phyloP scores from a whole-genome alignment of 2,888 invertebrate species.

The Spodoptera exigua region DNA sequence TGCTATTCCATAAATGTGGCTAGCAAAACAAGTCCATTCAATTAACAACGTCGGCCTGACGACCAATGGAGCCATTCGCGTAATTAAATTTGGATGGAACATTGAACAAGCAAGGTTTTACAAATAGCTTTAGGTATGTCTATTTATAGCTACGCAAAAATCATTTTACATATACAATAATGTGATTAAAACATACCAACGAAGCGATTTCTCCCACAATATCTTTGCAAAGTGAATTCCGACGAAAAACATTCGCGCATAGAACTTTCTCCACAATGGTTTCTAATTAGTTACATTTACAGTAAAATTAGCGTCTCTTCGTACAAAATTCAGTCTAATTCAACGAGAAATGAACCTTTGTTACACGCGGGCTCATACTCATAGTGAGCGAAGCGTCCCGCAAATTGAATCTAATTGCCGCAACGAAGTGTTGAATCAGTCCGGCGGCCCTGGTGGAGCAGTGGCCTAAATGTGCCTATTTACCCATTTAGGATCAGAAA shows the following conservation, averaged over 20 bases:
- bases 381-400: constrained; percentile 75
- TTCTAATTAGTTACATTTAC: constrained; percentile 66
- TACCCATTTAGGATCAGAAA: constrained; percentile 82
- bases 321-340: constrained; percentile 71
- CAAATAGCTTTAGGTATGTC: too few relatives aligned
- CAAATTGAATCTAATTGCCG: constrained; percentile 88
- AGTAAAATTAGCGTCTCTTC: constrained; percentile 64
- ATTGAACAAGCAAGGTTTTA: constrained; percentile 8
- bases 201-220: constrained; percentile 28
- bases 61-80: constrained; percentile 72
- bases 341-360: constrained; percentile 79
- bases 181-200: constrained; percentile 35
- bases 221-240: constrained; percentile 46
- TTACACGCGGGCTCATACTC: constrained; percentile 77
- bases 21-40: constrained; percentile 77
- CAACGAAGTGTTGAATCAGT: constrained; percentile 88
- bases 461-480: constrained; percentile 86
- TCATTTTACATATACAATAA: constrained; percentile 23
- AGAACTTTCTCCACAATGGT: constrained; percentile 60
- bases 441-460: constrained; percentile 70
- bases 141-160: constrained; percentile 20
- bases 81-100: constrained; percentile 71
- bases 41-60: constrained; percentile 71
- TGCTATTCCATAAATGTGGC: constrained; percentile 68
- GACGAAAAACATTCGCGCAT: constrained; percentile 39